Evolutionary conservation across 2,797 vertebrate species (phyloP), one percentile per base, ranked within the genome.

Genomic region (Sylvia borin): DNA sequence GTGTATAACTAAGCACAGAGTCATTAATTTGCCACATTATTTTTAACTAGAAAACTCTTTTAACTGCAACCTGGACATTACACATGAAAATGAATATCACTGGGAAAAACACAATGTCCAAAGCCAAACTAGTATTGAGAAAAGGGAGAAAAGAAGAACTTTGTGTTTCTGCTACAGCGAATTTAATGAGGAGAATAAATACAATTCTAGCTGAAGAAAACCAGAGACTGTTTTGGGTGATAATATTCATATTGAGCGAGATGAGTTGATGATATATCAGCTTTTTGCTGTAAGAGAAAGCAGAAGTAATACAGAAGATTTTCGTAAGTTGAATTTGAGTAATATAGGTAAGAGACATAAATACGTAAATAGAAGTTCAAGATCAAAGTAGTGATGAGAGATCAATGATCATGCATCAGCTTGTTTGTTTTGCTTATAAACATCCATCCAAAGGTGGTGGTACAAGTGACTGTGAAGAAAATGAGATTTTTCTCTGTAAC

Each of bases 371-470:
- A 83, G 67, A 58, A 64, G 53, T 74, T 74, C 47, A 85, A 61
- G 73, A 53, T 90, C 51, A 84, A 83, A 95, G 58, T 38, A 72
- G 51, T 42, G 53, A 92, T 86, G n/a, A 54, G 29, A 79, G 55
- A 81, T 93, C 61, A 77, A 11, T 65, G 61, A 70, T 61, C 48
- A 6, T 51, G 7, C 78, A 76, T 87, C 79, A 87, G 27, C 70
- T 90, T 85, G 70, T 78, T 93, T 91, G 45, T 76, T 92, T 92
- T 91, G 42, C 43, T 77, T 83, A 48, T 47, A 92, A 92, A 87
- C 70, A 93, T 58, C 40, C 40, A 57, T 82, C 34, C 79, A 75
- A 81, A 66, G 75, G 38, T 82, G 55, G 31, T 74, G 47, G 77
- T 77, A 68, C 13, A 66, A 65, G 24, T 51, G 36, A 16, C 83